Evolutionary conservation across 1,140 invertebrate species (phyloP).

Genomic region (Tetragonula clypearis): DNA sequence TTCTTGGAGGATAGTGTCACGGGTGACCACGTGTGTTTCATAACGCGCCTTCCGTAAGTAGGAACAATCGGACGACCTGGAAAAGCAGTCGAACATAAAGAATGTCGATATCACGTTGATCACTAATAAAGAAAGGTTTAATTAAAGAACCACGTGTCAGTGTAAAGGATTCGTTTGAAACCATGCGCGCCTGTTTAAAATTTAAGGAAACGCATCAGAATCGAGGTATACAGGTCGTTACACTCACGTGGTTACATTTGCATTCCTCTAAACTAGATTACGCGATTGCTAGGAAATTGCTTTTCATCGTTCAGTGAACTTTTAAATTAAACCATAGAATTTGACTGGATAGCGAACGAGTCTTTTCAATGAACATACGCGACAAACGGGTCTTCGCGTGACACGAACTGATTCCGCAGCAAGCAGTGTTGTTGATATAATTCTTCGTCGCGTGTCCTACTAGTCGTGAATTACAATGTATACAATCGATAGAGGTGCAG

Average conservation of each 20-base stretch:
- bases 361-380: not conserved
- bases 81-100: conserved; percentile 73
- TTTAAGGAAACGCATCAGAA: conserved; percentile 24
- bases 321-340: not conserved
- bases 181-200: not conserved
- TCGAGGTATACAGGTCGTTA: conserved; percentile 34
- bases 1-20: conserved; percentile 38
- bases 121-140: conserved; percentile 29
- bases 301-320: conserved; percentile 10
- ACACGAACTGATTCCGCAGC: not conserved
- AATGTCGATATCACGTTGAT: conserved; percentile 53
- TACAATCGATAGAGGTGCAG: conserved; percentile 35
- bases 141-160: not conserved
- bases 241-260: conserved; percentile 38
- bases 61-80: conserved; percentile 71
- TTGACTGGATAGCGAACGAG: not conserved
- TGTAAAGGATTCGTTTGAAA: not conserved
- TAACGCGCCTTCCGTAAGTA: conserved; percentile 70
- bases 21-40: conserved; percentile 69
- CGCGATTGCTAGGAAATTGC: conserved; percentile 17
- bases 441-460: not conserved
- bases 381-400: conserved; percentile 10
- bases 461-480: not conserved
- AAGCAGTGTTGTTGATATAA: not conserved
- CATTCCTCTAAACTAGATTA: conserved; percentile 7